Evolutionary conservation across 1,140 invertebrate genomes (phyloP), one percentile per base, ranked within the genome.

Genomic region (Campoletis sonorensis): DNA sequence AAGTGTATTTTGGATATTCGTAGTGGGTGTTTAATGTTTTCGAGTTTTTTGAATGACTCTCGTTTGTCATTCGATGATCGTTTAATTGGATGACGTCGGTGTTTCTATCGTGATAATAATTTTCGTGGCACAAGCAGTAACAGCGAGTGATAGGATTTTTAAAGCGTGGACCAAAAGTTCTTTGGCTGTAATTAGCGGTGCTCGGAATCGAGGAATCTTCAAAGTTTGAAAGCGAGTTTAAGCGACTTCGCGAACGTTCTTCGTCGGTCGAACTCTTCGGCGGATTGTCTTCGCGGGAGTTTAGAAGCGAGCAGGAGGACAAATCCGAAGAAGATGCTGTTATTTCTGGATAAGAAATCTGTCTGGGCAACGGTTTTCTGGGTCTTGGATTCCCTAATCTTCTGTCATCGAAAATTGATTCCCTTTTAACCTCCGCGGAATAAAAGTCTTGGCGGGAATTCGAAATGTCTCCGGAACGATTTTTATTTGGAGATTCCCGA

Each of bases 271-370:
- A 26, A 45, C 10, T 4, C 30, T 70, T 33, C 16, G 67, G 23
- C 10, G 67, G 11, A 64, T 23, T 23, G 21, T 26, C 1, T 21
- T n/a, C n/a, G n/a, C n/a, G n/a, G n/a, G 23, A 49, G 18, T 30
- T 26, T 21, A 16, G 27, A 51, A 27, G 26, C 72, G 49, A 54
- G 11, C 4, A 16, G 23, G 23, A 75, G 51, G 40, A 27, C 30
- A n/a, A 70, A 3, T 5, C 67, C 26, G 40, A 16, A 18, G 49
- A 77, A 33, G 5, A 33, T 13, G 15, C 1, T 4, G 5, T 58
- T 4, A 77, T 37, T 61, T 61, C 30, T 21, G 51, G 73, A 61
- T 54, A 37, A 61, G 73, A 61, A 77, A 77, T 7, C 27, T 77
- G 49, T 37, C 72, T 58, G 23, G 26, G 45, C 26, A 75, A 37